Base-by-base conservation (phyloP, 2,797 vertebrate genomes). In the Rhinatrema bivittatum region DNA sequence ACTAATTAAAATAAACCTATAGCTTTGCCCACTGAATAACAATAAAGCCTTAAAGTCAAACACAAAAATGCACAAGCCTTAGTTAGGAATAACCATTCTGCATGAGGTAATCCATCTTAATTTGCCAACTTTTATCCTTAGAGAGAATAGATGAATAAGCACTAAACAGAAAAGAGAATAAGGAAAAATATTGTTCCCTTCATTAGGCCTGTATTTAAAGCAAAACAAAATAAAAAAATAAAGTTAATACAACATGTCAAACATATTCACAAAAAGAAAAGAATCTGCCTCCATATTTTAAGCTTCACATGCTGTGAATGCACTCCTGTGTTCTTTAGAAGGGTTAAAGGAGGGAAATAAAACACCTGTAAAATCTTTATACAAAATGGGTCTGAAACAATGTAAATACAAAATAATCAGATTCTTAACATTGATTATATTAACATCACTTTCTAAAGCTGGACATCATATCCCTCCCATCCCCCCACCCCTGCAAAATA, bases 101-200 rank as follows among this genome's bases (percentile, higher is more conserved):
- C 63, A 31, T 52, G 65, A 77, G 76, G 74, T 67, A 66, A 70
- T 66, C 63, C 62, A 70, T 68, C 74, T 62, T 48, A 60, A 52
- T 40, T 63, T 53, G 44, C 51, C 53, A 48, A 43, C 29, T 50
- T 54, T 54, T 50, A 32, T 10, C 42, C 45, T 57, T 1, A 51
- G n/a, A n/a, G n/a, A n/a, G n/a, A n/a, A n/a, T 53, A 60, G 50
- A 50, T 61, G 55, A 73, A 68, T 62, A 54, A 73, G 68, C 68
- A 59, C 65, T 72, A 76, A 53, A 75, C 75, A 65, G n/a, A n/a
- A 79, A 76, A 66, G 53, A 60, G 56, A 60, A 9, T 60, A 62
- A 69, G 73, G 65, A 69, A 66, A n/a, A 66, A 62, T 62, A 81
- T 86, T 88, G 86, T 88, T 91, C 87, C 89, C 89, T 90, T 91